Percentiles rank a stretch among this genome's conserved stretches.
phyloP scores from a whole-genome alignment of 2,113 vertebrate genomes.

The Strix uralensis region DNA sequence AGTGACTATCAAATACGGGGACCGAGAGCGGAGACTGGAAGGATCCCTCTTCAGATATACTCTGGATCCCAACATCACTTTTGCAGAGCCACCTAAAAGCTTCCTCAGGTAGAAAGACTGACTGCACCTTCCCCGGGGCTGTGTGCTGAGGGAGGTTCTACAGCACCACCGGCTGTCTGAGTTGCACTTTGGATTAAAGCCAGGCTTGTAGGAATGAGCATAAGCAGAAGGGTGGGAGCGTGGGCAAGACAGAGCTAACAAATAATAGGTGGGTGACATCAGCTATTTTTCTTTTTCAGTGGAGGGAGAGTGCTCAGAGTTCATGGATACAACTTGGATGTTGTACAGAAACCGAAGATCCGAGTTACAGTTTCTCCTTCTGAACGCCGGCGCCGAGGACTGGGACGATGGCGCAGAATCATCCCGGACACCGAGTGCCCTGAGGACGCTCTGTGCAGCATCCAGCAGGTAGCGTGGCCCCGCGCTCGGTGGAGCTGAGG shows the following conservation, averaged over 20 bases:
- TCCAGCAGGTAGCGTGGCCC: conserved; percentile 68
- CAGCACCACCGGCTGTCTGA: neutral
- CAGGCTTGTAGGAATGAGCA: neutral
- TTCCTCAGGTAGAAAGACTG: conserved; percentile 81
- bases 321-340: conserved; percentile 88
- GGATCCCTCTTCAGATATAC: conserved; percentile 82
- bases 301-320: conserved; percentile 88
- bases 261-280: neutral
- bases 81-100: conserved; percentile 86
- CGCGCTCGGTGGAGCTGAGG: neutral
- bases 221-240: neutral
- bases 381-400: conserved; percentile 59
- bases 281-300: conserved; percentile 68
- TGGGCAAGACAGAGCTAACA: neutral
- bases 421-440: conserved; percentile 78
- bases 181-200: neutral
- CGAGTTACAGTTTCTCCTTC: conserved; percentile 78
- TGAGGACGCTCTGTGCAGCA: conserved; percentile 70
- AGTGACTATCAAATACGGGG: conserved; percentile 84
- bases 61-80: conserved; percentile 87
- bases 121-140: neutral
- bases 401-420: conserved; percentile 68
- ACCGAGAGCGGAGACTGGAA: conserved; percentile 77
- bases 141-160: neutral
- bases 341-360: conserved; percentile 91